Evolutionary conservation across 2,113 vertebrate species (phyloP).

Genomic region (Protobothrops mucrosquamatus): DNA sequence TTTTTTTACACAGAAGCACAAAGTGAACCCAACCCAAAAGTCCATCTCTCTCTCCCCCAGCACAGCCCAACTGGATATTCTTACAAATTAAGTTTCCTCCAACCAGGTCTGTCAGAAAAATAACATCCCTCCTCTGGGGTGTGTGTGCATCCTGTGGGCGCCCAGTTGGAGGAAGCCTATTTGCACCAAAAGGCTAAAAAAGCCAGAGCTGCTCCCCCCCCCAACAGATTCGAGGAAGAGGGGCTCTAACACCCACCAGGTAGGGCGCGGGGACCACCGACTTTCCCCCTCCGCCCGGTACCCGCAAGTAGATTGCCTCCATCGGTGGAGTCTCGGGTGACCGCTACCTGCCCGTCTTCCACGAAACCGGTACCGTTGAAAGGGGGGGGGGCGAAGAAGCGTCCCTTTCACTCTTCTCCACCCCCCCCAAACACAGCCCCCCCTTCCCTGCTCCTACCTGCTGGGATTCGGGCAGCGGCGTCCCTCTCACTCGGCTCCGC

Average conservation of each 20-base stretch:
- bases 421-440: not conserved
- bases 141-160: not conserved
- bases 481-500: not conserved
- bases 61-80: not conserved
- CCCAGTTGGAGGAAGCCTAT: not conserved
- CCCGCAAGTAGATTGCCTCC: not conserved
- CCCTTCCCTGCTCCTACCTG: not conserved
- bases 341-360: not conserved
- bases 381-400: not conserved
- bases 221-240: not conserved
- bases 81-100: not conserved
- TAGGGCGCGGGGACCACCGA: too few relatives aligned
- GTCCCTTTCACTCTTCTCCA: not conserved
- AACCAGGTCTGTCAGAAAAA: not conserved
- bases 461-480: not conserved
- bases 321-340: not conserved
- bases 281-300: not conserved
- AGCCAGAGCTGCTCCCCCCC: not conserved
- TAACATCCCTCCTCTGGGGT: not conserved
- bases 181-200: not conserved
- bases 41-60: not conserved
- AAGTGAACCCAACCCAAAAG: not conserved
- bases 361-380: not conserved
- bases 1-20: not conserved
- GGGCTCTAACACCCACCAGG: not conserved